phyloP scores from a whole-genome alignment of 2,888 invertebrate genomes.

The Sialis lutaria region DNA sequence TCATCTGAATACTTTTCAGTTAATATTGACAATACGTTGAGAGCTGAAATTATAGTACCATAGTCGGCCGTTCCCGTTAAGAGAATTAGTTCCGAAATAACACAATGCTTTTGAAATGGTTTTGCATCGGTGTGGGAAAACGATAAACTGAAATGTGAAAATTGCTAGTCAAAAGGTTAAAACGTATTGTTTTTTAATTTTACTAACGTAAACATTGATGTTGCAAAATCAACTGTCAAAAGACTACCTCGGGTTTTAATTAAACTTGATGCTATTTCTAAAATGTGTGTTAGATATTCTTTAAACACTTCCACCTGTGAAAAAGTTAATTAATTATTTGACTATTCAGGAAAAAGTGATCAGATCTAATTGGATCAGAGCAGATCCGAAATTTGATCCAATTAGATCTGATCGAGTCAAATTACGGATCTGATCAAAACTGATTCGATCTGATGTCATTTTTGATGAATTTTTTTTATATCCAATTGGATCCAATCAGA shows the following conservation, averaged over 20 bases:
- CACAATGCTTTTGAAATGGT: conserved; percentile 1
- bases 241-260: conserved; percentile 30
- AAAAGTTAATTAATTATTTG: neutral
- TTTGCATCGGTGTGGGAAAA: conserved; percentile 2
- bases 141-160: conserved; percentile 4
- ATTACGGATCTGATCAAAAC: too few species aligned
- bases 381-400: too few species aligned
- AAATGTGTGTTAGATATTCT: conserved; percentile 33
- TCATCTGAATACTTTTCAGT: conserved; percentile 25
- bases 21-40: conserved; percentile 23
- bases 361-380: too few species aligned
- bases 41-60: conserved; percentile 7
- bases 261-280: conserved; percentile 37
- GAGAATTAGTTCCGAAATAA: neutral
- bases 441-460: too few species aligned
- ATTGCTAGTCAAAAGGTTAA: neutral
- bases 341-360: too few species aligned
- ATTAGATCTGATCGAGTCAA: too few species aligned
- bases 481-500: too few species aligned
- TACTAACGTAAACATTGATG: conserved; percentile 35
- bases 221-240: conserved; percentile 36
- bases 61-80: conserved; percentile 13
- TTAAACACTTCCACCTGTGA: conserved; percentile 22
- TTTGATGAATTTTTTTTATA: too few species aligned
- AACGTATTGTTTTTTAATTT: conserved; percentile 14